Conservation (phyloP, 2,797 vertebrate genomes). For the Sebastes kiyomatsui region DNA sequence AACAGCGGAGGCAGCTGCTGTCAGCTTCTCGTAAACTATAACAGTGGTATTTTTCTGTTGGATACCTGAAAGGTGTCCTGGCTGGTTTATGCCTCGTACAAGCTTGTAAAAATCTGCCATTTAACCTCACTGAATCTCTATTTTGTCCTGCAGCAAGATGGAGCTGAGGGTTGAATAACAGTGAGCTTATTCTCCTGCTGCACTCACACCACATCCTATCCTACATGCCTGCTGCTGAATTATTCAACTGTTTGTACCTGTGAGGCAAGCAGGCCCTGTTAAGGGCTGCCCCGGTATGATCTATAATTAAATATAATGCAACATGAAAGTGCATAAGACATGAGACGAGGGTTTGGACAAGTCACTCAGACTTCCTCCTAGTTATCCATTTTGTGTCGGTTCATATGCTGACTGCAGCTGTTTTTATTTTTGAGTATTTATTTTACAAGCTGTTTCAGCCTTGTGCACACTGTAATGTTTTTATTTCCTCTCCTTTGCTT, state of each 20-base stretch:
- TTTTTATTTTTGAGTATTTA: slow-evolving; percentile 56
- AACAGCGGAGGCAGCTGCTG: slow-evolving; percentile 5
- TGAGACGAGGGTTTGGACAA: slow-evolving; percentile 74
- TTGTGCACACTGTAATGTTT: slow-evolving; percentile 7
- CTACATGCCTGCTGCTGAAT: slow-evolving; percentile 76
- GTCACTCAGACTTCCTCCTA: slow-evolving; percentile 69
- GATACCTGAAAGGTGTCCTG: slow-evolving; percentile 25
- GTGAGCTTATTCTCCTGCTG: slow-evolving; percentile 63
- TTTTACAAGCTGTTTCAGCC: slow-evolving; percentile 32
- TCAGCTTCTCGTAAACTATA: slow-evolving; percentile 13
- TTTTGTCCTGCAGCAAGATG: slow-evolving; percentile 70
- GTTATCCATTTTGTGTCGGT: slow-evolving; percentile 55
- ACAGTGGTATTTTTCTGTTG: slow-evolving; percentile 22
- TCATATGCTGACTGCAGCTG: slow-evolving; percentile 64
- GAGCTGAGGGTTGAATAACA: slow-evolving; percentile 57
- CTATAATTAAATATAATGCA: slow-evolving; percentile 87
- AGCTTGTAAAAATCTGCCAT: slow-evolving; percentile 52
- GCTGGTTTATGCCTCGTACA: slow-evolving; percentile 20
- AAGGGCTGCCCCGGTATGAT: slow-evolving; percentile 81
- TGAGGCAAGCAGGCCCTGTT: slow-evolving; percentile 81
- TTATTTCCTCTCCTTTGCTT: slow-evolving; percentile 11
- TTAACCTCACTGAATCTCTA: slow-evolving; percentile 65
- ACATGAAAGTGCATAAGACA: slow-evolving; percentile 90
- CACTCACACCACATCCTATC: slow-evolving; percentile 71
- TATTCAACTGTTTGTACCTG: slow-evolving; percentile 87